Conservation (phyloP, 2,113 vertebrate genomes). For the Hippopotamus amphibius region DNA sequence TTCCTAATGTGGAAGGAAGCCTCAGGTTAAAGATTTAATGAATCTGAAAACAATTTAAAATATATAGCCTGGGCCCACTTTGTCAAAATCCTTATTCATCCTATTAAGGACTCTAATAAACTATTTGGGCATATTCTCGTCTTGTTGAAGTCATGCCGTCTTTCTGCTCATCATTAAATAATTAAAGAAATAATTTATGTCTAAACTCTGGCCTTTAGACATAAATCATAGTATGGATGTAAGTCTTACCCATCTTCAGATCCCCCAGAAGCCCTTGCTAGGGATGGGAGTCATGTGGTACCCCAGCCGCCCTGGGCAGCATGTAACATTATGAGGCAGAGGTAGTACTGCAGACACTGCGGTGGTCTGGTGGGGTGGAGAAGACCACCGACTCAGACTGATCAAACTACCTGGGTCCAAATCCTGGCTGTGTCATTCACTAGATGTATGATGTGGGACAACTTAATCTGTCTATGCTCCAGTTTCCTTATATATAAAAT, state of each 20-base stretch:
- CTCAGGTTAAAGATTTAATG: neutral
- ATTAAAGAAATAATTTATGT: no score
- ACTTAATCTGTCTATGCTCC: neutral
- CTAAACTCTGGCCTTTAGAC: neutral
- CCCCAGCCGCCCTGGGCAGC: neutral
- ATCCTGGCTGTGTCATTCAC: neutral
- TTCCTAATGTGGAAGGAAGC: conserved; percentile 2
- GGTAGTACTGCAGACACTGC: no score
- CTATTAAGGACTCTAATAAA: neutral
- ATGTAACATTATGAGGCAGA: neutral
- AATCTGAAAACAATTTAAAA: neutral
- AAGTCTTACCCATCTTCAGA: neutral
- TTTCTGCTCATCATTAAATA: neutral
- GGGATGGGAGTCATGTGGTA: no score
- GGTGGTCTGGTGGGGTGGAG: neutral
- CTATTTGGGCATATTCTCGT: neutral
- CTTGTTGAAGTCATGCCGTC: neutral
- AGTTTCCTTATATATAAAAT: no score
- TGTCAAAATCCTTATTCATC: neutral
- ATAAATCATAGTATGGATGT: neutral
- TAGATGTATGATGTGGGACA: neutral
- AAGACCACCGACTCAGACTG: neutral
- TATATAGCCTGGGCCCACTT: neutral
- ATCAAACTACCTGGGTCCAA: neutral
- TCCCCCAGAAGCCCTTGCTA: neutral